phyloP scores from a whole-genome alignment of 2,888 invertebrate species.

The Mythimna albipuncta region DNA sequence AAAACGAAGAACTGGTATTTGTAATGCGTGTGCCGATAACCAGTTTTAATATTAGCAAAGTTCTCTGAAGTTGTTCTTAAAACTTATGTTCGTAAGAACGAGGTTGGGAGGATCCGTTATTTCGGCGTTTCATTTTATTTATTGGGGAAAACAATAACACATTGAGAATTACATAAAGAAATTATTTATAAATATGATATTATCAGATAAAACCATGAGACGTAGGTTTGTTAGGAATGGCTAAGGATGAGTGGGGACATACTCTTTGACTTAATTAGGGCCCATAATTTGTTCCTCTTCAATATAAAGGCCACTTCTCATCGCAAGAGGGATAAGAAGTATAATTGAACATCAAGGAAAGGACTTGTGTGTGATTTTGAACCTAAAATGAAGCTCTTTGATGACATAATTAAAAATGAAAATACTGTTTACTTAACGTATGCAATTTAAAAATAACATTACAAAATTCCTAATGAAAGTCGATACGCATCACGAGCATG shows the following conservation, averaged over 20 bases:
- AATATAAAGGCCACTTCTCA: constrained; percentile 12
- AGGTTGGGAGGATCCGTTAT: constrained; percentile 10
- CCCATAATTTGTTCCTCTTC: neutral
- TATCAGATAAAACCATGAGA: neutral
- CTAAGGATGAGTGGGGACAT: no score
- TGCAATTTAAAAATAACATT: constrained; percentile 3
- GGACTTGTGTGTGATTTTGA: neutral
- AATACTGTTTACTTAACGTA: neutral
- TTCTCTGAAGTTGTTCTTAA: neutral
- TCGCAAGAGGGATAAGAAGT: neutral
- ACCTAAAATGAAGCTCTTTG: no score
- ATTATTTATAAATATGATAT: no score
- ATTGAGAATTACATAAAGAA: no score
- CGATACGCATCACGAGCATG: constrained; percentile 28
- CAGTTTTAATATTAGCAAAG: constrained; percentile 28
- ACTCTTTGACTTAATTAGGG: constrained; percentile 14
- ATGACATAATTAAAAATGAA: neutral
- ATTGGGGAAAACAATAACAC: neutral
- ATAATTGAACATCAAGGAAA: constrained; percentile 4
- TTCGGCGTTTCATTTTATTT: neutral
- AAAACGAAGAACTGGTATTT: constrained; percentile 40
- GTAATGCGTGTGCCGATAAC: constrained; percentile 15
- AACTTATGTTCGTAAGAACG: neutral
- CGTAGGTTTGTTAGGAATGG: neutral
- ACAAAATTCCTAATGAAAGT: constrained; percentile 13